Evolutionary conservation across 2,113 vertebrate species (phyloP), one percentile per base, ranked within the genome.

Genomic region (Trogon surrucura): DNA sequence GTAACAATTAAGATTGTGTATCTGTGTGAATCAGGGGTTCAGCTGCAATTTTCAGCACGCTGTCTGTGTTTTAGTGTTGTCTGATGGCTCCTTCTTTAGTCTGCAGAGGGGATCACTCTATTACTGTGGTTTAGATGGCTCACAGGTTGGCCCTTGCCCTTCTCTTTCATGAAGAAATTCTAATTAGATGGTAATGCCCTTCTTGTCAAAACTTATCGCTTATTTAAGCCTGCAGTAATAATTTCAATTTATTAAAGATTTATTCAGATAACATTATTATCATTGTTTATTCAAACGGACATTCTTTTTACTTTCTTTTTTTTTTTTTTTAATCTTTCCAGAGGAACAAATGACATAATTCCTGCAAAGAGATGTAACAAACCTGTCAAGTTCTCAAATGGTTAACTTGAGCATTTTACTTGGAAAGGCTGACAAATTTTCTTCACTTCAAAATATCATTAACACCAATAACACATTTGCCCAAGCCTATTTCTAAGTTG

Each of bases 381-480:
- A 96, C 67, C 92, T 95, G 93, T 94, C 96, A 97, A 94, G 96
- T 88, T 91, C 96, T 97, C 93, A 98, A 98, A 98, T 44, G 94
- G 97, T 97, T 98, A 98, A 98, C 92, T 62, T 97, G 97, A 98
- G 93, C 94, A 97, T 97, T 98, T 97, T 96, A 96, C 96, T 97
- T 97, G 96, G 96, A 97, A 98, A 98, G 97, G 95, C 97, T 98
- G 97, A 97, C 97, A 97, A 98, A 98, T 98, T 98, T 98, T 97
- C 96, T 97, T 98, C 97, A 97, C 98, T 98, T 98, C 98, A 98
- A 98, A 98, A 98, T 98, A 98, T 98, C 98, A 98, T 98, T 98
- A 98, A 98, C 98, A 98, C 98, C 98, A 98, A 98, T 98, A 98
- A 98, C 98, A 98, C 97, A 98, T 98, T 98, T 98, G 97, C 97